Evolutionary conservation across 2,888 invertebrate genomes (phyloP), one percentile per base, ranked within the genome.

Genomic region (Aphrophora alni): DNA sequence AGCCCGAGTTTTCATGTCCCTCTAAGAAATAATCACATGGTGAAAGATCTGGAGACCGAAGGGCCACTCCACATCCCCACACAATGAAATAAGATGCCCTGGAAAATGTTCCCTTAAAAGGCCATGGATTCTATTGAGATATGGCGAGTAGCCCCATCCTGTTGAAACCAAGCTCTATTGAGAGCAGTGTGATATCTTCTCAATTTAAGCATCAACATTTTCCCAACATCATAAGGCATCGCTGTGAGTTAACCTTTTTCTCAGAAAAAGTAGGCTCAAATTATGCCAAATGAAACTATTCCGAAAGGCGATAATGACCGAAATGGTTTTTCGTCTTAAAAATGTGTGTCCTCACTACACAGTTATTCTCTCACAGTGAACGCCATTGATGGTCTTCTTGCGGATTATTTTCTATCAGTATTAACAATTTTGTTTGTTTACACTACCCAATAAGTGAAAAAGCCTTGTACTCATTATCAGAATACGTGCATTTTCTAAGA

Each of bases 161-260:
- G 70, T 26, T 70, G 70, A 24, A 70, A 70, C 70, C 70, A 70
- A 24, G 24, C 70, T 5, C 70, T 70, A 26, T 70, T 70, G 70
- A 70, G 70, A 14, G 24, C 24, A 25, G 26, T 70, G 1, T 24
- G 24, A 26, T 26, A 24, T 70, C 3, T 70, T 70, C 70, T 70
- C 12, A 70, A 70, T 70, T 70, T 2, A 2, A 24, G 70, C 70
- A 70, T 24, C 25, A 70, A 70, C 12, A 70, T 21, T 70, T 24
- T 14, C 25, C 12, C 25, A 70, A 70, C 25, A 70, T 70, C 12
- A 24, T 26, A 24, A 68, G 7, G 68, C 12, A 68, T 8, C 5
- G 68, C 68, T 26, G 25, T 26, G 25, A 14, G n/a, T 70, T 70
- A 3, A 14, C 25, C 24, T 12, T 24, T 70, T 70, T 70, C 26